Conservation (phyloP, 1,140 invertebrate genomes). For the Trinorchestia longiramus region DNA sequence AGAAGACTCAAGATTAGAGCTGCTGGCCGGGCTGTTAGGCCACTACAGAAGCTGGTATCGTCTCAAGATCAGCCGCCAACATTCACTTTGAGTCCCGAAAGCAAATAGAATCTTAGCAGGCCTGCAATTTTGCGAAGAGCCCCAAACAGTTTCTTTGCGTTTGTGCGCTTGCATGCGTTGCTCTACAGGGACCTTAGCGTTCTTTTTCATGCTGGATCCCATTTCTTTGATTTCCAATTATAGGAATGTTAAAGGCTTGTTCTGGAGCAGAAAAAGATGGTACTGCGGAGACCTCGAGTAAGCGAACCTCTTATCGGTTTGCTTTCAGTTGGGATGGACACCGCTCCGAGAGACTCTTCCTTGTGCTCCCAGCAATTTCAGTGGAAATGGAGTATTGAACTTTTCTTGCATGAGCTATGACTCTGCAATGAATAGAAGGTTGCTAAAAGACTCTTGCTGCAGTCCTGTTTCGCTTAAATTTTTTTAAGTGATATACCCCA, state of each 20-base stretch:
- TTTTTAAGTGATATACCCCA: background rate
- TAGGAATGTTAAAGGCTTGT: conserved; percentile 25
- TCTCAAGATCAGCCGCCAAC: background rate
- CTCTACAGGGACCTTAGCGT: background rate
- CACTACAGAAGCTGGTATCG: background rate
- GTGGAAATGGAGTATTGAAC: background rate
- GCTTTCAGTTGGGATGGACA: background rate
- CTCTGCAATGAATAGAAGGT: background rate
- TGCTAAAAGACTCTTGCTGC: background rate
- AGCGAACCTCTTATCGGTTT: background rate
- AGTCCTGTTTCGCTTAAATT: background rate
- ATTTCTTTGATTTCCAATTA: conserved; percentile 27
- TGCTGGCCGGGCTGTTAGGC: background rate
- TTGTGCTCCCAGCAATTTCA: background rate
- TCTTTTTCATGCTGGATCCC: background rate
- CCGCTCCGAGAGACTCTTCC: background rate
- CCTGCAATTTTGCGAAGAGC: conserved; percentile 34
- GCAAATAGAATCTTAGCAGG: background rate
- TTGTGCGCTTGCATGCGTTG: background rate
- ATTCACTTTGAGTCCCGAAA: background rate
- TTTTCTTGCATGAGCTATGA: background rate
- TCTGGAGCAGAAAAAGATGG: background rate
- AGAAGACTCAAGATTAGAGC: background rate
- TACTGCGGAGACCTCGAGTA: background rate
- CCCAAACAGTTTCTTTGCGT: background rate